Percentiles rank a stretch among this genome's conserved stretches.
These are phyloP conservation scores for Pterocles burchelli DNA, from an alignment of 2,113 vertebrate genomes.

Conservation along the genomic window DNA sequence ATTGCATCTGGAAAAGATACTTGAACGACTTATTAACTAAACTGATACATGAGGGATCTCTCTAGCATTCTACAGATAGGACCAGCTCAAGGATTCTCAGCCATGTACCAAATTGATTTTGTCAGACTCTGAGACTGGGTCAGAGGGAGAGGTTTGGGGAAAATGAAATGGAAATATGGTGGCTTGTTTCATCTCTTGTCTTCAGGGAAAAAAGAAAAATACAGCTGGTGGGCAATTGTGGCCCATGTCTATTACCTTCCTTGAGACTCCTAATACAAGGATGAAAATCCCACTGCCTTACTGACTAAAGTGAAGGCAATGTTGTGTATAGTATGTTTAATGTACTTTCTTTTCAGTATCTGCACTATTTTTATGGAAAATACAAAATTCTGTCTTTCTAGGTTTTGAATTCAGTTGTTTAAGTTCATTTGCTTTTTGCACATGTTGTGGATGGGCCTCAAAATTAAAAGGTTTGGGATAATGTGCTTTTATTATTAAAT, in stretches of 20 bases:
- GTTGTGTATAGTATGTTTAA: not conserved
- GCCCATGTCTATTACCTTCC: not conserved
- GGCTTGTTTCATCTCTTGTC: not conserved
- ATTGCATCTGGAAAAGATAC: not conserved
- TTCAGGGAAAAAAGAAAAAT: not conserved
- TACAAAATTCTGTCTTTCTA: not conserved
- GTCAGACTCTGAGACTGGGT: not conserved
- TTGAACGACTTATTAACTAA: not conserved
- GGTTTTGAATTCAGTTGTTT: not conserved
- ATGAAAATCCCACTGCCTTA: not conserved
- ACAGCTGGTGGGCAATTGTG: not conserved
- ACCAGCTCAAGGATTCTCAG: not conserved
- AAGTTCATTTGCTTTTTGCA: not conserved
- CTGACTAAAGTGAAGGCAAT: not conserved
- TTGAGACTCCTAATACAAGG: not conserved
- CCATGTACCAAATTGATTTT: not conserved
- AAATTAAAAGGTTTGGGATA: not conserved
- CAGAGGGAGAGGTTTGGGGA: not conserved
- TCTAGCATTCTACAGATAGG: not conserved
- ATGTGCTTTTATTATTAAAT: not conserved
- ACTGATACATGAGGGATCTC: not conserved
- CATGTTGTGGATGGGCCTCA: not conserved
- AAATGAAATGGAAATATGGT: not conserved
- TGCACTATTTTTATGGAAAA: not conserved
- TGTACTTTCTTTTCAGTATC: not conserved